Conservation (phyloP, 2,113 vertebrate species). For the Crotalus tigris region DNA sequence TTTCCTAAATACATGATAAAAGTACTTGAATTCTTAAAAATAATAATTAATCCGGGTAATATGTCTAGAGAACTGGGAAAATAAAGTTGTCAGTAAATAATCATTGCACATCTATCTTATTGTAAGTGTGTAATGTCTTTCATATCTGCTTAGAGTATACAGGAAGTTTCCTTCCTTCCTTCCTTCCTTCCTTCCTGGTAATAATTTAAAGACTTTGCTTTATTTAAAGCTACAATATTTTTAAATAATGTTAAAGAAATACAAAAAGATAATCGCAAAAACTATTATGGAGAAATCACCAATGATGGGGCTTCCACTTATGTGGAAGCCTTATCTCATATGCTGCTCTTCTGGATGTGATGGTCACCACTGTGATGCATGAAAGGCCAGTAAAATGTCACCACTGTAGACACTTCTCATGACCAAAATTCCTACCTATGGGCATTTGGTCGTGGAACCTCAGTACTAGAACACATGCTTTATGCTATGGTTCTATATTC, state of each 20-base stretch:
- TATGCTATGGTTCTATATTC: background rate
- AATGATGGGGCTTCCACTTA: background rate
- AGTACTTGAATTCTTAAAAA: background rate
- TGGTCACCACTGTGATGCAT: background rate
- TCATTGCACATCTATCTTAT: background rate
- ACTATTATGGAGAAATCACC: background rate
- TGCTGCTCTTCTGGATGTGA: background rate
- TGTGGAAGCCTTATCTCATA: background rate
- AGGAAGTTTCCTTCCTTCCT: background rate
- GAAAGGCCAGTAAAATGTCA: background rate
- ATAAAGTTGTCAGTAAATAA: background rate
- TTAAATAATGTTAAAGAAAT: background rate
- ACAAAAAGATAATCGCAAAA: background rate
- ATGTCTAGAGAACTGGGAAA: background rate
- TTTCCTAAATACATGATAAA: background rate
- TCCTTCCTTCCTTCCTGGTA: background rate
- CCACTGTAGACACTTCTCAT: background rate
- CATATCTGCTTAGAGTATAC: background rate
- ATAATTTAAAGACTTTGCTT: background rate
- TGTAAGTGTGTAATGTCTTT: background rate
- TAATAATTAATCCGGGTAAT: background rate
- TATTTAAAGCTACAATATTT: background rate
- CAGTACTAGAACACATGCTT: background rate
- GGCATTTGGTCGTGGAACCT: background rate
- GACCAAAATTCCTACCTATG: background rate